Base-by-base conservation (phyloP, 2,888 invertebrate genomes). In the Epistrophe grossulariae region DNA sequence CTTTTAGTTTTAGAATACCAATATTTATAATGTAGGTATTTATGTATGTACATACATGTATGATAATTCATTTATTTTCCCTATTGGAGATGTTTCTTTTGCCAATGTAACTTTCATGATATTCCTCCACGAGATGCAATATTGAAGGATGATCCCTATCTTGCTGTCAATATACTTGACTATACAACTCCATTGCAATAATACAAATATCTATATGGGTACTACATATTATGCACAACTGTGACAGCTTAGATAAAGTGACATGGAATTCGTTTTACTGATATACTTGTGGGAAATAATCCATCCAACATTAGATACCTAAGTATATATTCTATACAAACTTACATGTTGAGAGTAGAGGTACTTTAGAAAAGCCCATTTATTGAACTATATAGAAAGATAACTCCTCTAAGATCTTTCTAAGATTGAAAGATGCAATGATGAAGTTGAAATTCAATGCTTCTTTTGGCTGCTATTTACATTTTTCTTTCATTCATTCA, bases 101-200 rank as follows among this genome's bases (percentile, higher is more conserved):
- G 1, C 6, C 7, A 43, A 43, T 15, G 7, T 43, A 43, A 15
- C 15, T 15, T 43, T 43, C 13, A 43, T 43, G 15, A 43, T 43
- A 43, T 40, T 3, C 15, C 7, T 43, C 11, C 15, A 43, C 9
- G 17, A 4, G n/a, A 17, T n/a, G 48, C 84, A 84, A 84, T 84
- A 74, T 66, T 70, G 28, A 19, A 48, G 79, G 84, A 79, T 84
- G 55, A 84, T 84, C 84, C 72, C 55, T 73, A 45, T 57, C 73
- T 62, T 19, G 13, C 8, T n/a, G 24, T 24, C 24, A 24, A 3
- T 24, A 3, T 24, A 24, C 3, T 24, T 24, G 24, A 24, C 24
- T 24, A 24, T 24, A 24, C 24, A 24, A 24, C 24, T 24, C 24
- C 24, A 24, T 48, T 9, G 17, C 9, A n/a, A 31, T 31, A 8